Conservation (phyloP, 2,797 vertebrate genomes). For the Sphenodon punctatus region DNA sequence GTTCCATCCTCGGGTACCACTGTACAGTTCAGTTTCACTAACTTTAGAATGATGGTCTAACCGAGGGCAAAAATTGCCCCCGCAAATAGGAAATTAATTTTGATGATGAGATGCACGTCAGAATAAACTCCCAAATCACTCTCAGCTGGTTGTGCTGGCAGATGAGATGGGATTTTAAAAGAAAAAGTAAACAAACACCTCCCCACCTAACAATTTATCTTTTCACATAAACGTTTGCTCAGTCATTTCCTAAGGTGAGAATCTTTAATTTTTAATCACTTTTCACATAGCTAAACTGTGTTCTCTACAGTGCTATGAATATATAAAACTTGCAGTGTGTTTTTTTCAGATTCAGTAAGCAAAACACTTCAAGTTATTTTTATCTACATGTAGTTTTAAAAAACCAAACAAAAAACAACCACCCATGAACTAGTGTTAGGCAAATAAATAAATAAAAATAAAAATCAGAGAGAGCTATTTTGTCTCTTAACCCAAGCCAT, state of each 20-base stretch:
- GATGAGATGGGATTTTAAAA: no score
- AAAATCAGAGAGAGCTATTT: no score
- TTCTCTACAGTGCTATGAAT: no score
- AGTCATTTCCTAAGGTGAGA: no score
- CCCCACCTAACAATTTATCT: no score
- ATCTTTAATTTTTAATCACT: no score
- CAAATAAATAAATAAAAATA: not conserved
- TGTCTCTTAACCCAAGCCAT: not conserved
- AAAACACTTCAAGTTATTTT: fast-evolving
- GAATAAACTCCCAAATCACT: not conserved
- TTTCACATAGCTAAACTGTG: no score
- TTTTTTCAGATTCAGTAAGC: not conserved
- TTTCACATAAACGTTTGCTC: no score
- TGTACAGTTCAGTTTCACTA: not conserved
- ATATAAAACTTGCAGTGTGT: no score
- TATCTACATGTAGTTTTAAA: not conserved
- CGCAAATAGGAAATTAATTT: fast-evolving
- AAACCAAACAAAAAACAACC: no score
- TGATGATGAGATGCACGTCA: fast-evolving
- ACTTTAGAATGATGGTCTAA: not conserved
- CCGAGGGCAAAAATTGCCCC: not conserved
- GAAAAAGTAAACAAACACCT: no score
- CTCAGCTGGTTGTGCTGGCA: not conserved
- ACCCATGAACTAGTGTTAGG: fast-evolving
- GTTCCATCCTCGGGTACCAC: no score